Percentiles rank a stretch among this genome's conserved stretches.
phyloP scores from a whole-genome alignment of 2,113 vertebrate genomes.

The Pipra filicauda region DNA sequence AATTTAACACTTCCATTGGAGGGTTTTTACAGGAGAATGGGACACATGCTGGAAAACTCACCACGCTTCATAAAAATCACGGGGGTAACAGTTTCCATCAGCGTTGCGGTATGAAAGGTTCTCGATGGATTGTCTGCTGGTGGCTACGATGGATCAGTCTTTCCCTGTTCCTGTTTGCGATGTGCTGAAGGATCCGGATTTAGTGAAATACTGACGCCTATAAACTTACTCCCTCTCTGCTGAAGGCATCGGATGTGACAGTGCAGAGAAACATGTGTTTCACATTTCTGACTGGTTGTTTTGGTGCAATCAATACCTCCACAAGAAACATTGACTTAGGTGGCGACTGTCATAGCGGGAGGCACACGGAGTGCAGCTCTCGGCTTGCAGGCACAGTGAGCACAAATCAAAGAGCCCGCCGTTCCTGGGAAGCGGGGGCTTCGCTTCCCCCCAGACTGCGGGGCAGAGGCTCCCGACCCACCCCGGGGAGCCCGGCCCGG shows the following conservation, averaged over 20 bases:
- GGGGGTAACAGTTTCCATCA: constrained; percentile 40
- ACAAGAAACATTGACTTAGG: constrained; percentile 46
- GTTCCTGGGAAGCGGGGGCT: background rate
- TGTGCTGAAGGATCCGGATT: constrained; percentile 47
- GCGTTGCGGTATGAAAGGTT: constrained; percentile 50
- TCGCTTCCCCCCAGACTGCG: background rate
- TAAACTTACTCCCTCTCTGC: constrained; percentile 36
- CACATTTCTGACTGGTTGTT: constrained; percentile 64
- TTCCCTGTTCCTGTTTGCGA: background rate
- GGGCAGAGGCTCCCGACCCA: constrained; percentile 12
- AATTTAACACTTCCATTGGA: constrained; percentile 22
- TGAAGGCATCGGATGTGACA: constrained; percentile 56
- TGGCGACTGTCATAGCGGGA: constrained; percentile 31
- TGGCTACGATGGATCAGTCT: constrained; percentile 49
- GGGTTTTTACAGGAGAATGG: background rate
- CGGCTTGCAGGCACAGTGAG: constrained; percentile 1
- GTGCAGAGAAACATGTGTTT: constrained; percentile 67
- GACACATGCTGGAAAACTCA: background rate
- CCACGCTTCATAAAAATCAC: background rate
- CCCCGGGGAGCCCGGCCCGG: constrained; percentile 27
- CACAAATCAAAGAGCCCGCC: constrained; percentile 11
- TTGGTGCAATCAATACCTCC: constrained; percentile 62
- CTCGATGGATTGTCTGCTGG: constrained; percentile 41
- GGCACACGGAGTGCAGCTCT: constrained; percentile 17
- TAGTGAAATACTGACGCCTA: constrained; percentile 20